These are phyloP conservation scores for Campylomormyrus numenius DNA, from an alignment of 2,113 vertebrate species.

Conservation along the genomic window DNA sequence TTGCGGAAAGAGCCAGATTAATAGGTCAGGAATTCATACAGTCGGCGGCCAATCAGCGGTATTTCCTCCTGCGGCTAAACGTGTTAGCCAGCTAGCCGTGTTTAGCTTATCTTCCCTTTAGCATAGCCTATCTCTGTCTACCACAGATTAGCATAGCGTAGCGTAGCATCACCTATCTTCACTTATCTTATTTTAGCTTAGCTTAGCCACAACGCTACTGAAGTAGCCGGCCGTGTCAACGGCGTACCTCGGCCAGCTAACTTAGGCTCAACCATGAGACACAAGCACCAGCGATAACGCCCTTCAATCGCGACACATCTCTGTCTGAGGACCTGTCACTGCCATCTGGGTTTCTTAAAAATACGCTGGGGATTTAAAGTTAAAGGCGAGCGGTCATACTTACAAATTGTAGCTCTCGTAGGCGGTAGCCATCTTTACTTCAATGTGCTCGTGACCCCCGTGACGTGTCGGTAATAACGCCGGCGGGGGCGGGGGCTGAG, in stretches of 20 bases:
- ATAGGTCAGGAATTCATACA: not conserved
- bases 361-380: not conserved
- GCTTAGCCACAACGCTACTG: not conserved
- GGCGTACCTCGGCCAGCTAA: not conserved
- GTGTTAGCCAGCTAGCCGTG: not conserved
- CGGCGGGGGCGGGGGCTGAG: not conserved
- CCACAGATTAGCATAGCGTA: not conserved
- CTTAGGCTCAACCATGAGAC: not conserved
- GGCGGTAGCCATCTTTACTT: slow-evolving; percentile 61
- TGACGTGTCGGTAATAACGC: slow-evolving; percentile 46
- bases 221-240: not conserved
- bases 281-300: not conserved
- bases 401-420: slow-evolving; percentile 58
- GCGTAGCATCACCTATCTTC: not conserved
- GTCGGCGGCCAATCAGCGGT: slow-evolving; percentile 9
- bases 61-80: slow-evolving; percentile 9
- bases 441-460: slow-evolving; percentile 42
- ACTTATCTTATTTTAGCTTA: not conserved
- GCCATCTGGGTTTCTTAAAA: not conserved
- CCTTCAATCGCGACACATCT: too few relatives aligned
- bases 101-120: not conserved
- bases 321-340: too few relatives aligned
- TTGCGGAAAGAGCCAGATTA: not conserved
- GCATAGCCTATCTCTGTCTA: not conserved
- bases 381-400: slow-evolving; percentile 36